Base-by-base conservation (phyloP, 2,888 invertebrate species). In the Drosophila subsilvestris region DNA sequence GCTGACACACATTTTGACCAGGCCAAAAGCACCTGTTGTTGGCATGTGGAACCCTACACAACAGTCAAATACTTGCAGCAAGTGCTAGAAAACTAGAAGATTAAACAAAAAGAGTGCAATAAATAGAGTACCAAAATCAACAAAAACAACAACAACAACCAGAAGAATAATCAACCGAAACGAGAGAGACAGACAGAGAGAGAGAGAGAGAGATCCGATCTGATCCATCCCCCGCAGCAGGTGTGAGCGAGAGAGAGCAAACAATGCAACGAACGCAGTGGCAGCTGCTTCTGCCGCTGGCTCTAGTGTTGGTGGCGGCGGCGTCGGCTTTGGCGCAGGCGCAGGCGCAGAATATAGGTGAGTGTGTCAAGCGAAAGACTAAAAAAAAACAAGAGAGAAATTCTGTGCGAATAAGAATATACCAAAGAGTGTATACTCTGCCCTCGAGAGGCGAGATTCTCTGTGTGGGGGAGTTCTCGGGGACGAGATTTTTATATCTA, bases 281-380 rank as follows among this genome's bases (percentile, higher is more conserved):
- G 76, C 63, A 78, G 79, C 63, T 76, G 66, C 66, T 78, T 69
- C 74, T 81, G 73, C 77, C 80, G 75, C 78, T 87, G 81, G 63
- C 76, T 79, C 17, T 79, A 80, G 62, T 81, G 84, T 37, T 83
- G 82, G 59, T 49, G 56, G 43, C 67, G 54, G 58, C 74, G 74
- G 65, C 74, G 68, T 75, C 58, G 56, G 45, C 62, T 44, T 65
- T 65, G 54, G 54, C 78, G 47, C 61, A 57, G 56, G 54, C 78
- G 47, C 61, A 57, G 56, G 91, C 90, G 78, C 91, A 91, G 86
- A 91, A 90, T 90, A 90, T 90, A 90, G 91, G 91, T 90, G 89
- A 91, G 90, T 90, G 80, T 89, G 89, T 89, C 90, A 86, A 80
- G 83, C 75, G 67, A 79, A 79, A 76, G 79, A 78, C 81, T 63